Conservation (phyloP, 35 echinoderm and acorn worm species). For the Stichopus chloronotus region DNA sequence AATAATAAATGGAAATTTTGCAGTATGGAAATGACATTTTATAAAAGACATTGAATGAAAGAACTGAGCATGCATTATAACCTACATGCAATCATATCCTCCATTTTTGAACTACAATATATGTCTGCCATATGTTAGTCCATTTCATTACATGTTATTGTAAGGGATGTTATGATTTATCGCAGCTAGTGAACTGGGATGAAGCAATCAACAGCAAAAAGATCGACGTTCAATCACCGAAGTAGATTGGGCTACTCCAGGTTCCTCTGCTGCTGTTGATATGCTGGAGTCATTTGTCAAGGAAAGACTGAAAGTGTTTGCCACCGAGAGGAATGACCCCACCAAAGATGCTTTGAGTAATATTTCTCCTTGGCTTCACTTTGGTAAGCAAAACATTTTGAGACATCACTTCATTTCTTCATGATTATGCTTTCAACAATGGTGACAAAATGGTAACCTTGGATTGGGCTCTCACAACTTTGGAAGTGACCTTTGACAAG, state of each 20-base stretch:
- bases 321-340: constrained; percentile 71
- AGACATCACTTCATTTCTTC: neutral
- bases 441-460: too few relatives aligned
- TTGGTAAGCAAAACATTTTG: constrained; percentile 54
- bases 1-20: too few relatives aligned
- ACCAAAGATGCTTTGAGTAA: constrained; percentile 80
- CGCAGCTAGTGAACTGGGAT: constrained; percentile 68
- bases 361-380: constrained; percentile 85
- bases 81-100: too few relatives aligned
- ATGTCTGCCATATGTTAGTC: too few relatives aligned
- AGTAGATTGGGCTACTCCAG: constrained; percentile 77
- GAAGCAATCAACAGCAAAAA: constrained; percentile 58
- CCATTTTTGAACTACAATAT: too few relatives aligned
- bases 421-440: too few relatives aligned
- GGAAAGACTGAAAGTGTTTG: constrained; percentile 69
- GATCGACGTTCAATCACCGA: constrained; percentile 67
- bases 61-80: too few relatives aligned
- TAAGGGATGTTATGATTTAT: neutral
- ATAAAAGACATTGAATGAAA: too few relatives aligned
- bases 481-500: too few relatives aligned
- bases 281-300: constrained; percentile 73
- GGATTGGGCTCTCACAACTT: too few relatives aligned
- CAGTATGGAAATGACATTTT: too few relatives aligned
- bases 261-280: constrained; percentile 56
- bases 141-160: too few relatives aligned